Conservation (phyloP, 2,113 vertebrate genomes). For the Ammospiza caudacuta region DNA sequence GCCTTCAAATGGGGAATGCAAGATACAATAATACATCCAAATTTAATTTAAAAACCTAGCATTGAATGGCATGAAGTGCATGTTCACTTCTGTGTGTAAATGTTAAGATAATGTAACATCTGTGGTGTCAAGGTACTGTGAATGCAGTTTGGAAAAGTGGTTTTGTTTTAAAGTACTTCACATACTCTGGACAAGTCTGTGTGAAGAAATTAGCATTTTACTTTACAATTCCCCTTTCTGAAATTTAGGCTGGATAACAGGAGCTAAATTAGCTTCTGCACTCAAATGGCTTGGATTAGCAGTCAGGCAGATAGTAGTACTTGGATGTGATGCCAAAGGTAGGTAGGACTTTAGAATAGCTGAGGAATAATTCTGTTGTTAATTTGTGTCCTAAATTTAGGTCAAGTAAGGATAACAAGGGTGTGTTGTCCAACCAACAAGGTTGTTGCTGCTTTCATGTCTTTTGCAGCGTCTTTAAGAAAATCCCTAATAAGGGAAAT, state of each 20-base stretch:
- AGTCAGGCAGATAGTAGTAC: not conserved
- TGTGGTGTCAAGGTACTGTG: not conserved
- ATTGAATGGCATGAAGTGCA: fast-evolving
- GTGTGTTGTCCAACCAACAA: not conserved
- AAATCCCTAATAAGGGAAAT: not conserved
- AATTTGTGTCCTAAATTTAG: not conserved
- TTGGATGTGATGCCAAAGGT: not conserved
- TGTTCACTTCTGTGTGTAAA: not conserved
- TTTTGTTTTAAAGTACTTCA: not conserved
- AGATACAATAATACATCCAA: not conserved
- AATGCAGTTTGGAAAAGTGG: not conserved
- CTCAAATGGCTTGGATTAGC: not conserved
- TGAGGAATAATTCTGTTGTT: not conserved
- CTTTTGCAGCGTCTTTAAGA: not conserved
- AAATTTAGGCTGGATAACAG: not conserved
- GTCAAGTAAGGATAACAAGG: not conserved
- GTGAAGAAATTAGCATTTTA: not conserved
- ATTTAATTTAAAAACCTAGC: not conserved
- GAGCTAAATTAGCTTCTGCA: not conserved
- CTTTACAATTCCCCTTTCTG: not conserved
- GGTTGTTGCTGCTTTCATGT: not conserved
- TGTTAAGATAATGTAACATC: not conserved
- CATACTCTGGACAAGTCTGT: not conserved
- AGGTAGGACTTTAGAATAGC: not conserved
- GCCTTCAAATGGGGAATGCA: not conserved